Base-by-base conservation (phyloP, 2,888 invertebrate species). In the Coenonympha arcania region DNA sequence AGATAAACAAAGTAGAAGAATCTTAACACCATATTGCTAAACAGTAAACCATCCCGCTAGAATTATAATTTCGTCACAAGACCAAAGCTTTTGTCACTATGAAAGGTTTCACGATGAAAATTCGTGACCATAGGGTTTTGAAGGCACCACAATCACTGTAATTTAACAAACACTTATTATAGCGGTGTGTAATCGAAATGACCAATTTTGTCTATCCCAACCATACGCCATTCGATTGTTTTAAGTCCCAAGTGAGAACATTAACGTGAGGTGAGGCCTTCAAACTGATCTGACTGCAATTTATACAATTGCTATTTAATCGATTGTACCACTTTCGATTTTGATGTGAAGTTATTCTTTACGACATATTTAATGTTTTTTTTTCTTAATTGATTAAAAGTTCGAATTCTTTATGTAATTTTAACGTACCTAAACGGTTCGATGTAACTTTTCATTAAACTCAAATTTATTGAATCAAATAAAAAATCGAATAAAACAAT, bases 151-250 rank as follows among this genome's bases (percentile, higher is more conserved):
- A 73, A 80, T 70, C 60, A 68, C 73, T 71, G 64, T 71, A 64
- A 76, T 79, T 83, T 75, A 62, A 60, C 63, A 75, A 79, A 76
- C 68, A 64, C 66, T 72, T 68, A 77, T 73, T 74, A 75, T 70
- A 66, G 19, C 33, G 68, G 64, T 68, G 65, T 62, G 68, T 76
- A 77, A 78, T 79, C 74, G 68, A 76, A 79, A 79, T 72, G 62
- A 65, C 52, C 72, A 75, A 75, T 78, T 75, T 74, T 70, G 64
- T 68, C 61, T 59, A 43, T n/a, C n/a, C n/a, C n/a, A n/a, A n/a
- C n/a, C n/a, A n/a, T 31, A 43, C 43, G 68, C 65, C 74, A 73
- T 79, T 80, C 79, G 73, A 79, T 82, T 78, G 76, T 78, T 62
- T 67, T 62, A 70, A 72, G 65, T 71, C 71, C 66, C 68, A 68